Percentiles rank a stretch among this genome's conserved stretches.
phyloP scores from a whole-genome alignment of 2,888 invertebrate species.

The Tiliacea citrago region DNA sequence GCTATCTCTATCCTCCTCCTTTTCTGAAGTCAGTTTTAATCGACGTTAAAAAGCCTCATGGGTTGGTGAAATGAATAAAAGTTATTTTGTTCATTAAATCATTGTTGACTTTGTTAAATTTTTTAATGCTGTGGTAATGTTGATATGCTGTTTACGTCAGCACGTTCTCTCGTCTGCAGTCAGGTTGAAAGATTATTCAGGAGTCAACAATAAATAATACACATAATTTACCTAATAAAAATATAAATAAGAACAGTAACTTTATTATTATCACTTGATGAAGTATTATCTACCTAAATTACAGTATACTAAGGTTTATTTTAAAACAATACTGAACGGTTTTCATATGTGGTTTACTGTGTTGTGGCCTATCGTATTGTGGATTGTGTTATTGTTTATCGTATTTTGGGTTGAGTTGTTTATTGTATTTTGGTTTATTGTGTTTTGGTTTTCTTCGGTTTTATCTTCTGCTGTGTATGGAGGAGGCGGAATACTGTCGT shows the following conservation, averaged over 20 bases:
- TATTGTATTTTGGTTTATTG: constrained; percentile 5
- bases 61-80: background rate
- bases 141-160: background rate
- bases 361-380: constrained; percentile 23
- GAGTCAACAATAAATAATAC: constrained; percentile 42
- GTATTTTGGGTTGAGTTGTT: constrained; percentile 11
- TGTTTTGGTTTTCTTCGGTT: constrained; percentile 67
- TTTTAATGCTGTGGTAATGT: background rate
- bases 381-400: constrained; percentile 6
- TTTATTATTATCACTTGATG: constrained; percentile 47
- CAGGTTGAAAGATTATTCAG: background rate
- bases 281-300: constrained; percentile 38
- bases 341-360: constrained; percentile 50
- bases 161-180: background rate
- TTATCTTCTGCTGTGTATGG: constrained; percentile 80
- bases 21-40: background rate
- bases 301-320: constrained; percentile 29
- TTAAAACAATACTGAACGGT: constrained; percentile 43
- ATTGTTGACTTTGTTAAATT: constrained; percentile 5
- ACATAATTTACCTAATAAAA: constrained; percentile 39
- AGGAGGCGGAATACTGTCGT: constrained; percentile 84
- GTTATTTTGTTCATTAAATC: constrained; percentile 5
- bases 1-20: background rate
- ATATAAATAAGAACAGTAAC: constrained; percentile 49
- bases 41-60: no score